Base-by-base conservation (phyloP, 2,888 invertebrate genomes). In the Temnothorax rugatulus region DNA sequence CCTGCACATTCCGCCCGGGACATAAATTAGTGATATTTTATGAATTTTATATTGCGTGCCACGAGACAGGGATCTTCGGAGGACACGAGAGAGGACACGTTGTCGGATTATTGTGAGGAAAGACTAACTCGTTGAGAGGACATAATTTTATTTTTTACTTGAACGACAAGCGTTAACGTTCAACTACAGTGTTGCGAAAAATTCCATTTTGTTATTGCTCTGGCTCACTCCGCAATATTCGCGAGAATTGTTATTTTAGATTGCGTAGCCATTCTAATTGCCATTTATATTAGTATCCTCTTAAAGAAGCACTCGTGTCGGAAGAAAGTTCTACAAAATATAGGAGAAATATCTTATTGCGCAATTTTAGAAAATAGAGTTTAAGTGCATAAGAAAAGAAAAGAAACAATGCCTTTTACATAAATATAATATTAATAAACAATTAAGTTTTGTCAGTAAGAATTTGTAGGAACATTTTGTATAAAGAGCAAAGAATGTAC, bases 11-110 rank as follows among this genome's bases (percentile, higher is more conserved):
- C 79, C 79, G 25, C 13, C 74, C 38, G 59, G 74, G 18, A 81
- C 34, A 59, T 73, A 81, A 81, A 73, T 81, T 81, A 81, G 79
- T 81, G 74, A 81, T 74, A 81, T 81, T 81, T 81, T 81, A 81
- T 73, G 74, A 81, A 81, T 81, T 81, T 81, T 71, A 59, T 73
- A 59, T 34, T 47, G 57, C 44, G 21, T 54, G 54, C 57, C 44
- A 44, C 47, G 74, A 47, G 44, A 59, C 74, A 38, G 47, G 47
- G 59, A 74, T 25, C 59, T 73, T 59, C 59, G 15, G 64, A 47
- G 5, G 57, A 54, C 18, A 25, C 29, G 68, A 9, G 29, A 68
- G 54, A 9, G 29, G 29, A 68, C 77, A 34, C 41, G 7, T 52
- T 34, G 74, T 38, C 38, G 74, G 79, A 18, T 81, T 74, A 73